phyloP scores from a whole-genome alignment of 1,140 invertebrate species.

The Penaeus japonicus region DNA sequence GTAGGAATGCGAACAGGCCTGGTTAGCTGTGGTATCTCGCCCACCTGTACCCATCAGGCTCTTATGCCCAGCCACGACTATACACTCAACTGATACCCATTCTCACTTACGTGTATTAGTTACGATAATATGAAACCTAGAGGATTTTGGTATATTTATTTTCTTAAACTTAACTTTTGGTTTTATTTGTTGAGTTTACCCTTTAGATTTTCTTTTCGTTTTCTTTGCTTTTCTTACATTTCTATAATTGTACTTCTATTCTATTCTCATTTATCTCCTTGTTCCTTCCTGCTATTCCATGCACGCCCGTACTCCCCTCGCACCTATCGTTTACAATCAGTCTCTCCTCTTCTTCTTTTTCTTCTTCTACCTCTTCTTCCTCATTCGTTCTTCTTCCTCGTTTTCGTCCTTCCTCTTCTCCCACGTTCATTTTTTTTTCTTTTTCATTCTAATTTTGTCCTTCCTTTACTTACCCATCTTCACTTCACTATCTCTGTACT shows the following conservation, averaged over 20 bases:
- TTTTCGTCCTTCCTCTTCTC: too few relatives aligned
- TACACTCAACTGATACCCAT: constrained; percentile 20
- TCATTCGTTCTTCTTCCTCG: too few relatives aligned
- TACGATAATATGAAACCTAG: not conserved
- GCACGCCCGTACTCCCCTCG: not conserved
- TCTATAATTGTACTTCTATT: not conserved
- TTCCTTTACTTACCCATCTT: too few relatives aligned
- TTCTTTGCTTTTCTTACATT: not conserved
- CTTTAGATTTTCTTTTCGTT: not conserved
- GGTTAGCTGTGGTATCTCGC: not conserved
- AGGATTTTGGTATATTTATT: not conserved
- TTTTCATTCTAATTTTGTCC: too few relatives aligned
- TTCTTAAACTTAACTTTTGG: not conserved
- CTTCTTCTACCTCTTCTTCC: not conserved
- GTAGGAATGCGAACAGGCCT: too few relatives aligned
- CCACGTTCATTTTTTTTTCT: too few relatives aligned
- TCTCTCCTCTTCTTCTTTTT: not conserved
- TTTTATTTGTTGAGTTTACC: not conserved
- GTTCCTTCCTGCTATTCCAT: not conserved
- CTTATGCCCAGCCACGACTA: not conserved
- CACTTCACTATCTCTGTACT: too few relatives aligned
- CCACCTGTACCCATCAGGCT: not conserved
- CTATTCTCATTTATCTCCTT: not conserved
- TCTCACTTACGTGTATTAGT: not conserved
- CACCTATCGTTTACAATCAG: not conserved